Conservation (phyloP, 2,113 vertebrate species). For the Collichthys lucidus region DNA sequence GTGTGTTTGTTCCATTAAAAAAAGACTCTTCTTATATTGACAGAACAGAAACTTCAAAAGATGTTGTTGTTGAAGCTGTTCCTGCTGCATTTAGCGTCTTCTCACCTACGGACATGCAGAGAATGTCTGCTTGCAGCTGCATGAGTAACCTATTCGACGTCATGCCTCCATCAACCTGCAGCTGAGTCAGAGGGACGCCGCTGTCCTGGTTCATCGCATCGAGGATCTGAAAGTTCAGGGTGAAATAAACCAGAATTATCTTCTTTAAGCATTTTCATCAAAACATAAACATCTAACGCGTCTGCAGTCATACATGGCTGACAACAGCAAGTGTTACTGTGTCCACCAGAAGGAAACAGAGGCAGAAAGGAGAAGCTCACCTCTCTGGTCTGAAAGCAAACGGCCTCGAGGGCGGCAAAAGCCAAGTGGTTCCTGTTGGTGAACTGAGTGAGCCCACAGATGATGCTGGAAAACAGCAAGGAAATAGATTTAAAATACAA, state of each 20-base stretch:
- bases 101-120: constrained; percentile 95
- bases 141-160: constrained; percentile 94
- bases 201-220: constrained; percentile 98
- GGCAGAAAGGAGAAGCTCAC: constrained; percentile 73
- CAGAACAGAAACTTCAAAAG: neutral
- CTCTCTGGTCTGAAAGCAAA: constrained; percentile 98
- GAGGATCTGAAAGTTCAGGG: constrained; percentile 86
- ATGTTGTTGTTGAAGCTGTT: neutral
- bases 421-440: constrained; percentile 97
- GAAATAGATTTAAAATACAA: neutral
- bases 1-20: neutral
- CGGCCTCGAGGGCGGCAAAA: constrained; percentile 97
- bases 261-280: no score
- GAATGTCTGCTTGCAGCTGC: constrained; percentile 98
- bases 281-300: neutral
- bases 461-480: constrained; percentile 86
- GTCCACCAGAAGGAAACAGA: neutral
- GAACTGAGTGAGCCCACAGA: constrained; percentile 99
- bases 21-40: neutral
- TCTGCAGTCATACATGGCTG: neutral
- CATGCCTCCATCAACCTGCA: constrained; percentile 94
- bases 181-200: constrained; percentile 90
- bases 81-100: neutral
- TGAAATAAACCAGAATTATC: neutral
- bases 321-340: neutral